Evolutionary conservation across 2,888 invertebrate genomes (phyloP).

Genomic region (Sminthurinus aureus): DNA sequence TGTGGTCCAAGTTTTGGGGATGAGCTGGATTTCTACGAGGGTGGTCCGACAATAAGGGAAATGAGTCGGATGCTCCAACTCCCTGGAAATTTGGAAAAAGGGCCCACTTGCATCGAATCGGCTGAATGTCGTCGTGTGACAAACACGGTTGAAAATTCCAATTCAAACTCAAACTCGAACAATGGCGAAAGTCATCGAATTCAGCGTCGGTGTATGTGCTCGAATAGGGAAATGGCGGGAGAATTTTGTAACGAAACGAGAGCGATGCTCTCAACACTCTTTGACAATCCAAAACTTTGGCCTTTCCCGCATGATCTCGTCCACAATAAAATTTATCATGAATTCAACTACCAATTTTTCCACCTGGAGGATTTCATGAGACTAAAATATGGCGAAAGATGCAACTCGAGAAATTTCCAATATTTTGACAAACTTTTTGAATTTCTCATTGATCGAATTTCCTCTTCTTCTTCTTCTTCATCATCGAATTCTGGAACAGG

Average conservation of each 20-base stretch:
- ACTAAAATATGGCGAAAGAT: neutral
- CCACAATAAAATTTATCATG: conserved; percentile 6
- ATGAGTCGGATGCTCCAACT: conserved; percentile 24
- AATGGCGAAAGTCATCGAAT: too few relatives aligned
- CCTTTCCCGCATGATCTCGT: conserved; percentile 6
- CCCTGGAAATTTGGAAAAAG: neutral
- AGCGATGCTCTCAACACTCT: neutral
- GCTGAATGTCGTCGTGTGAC: neutral
- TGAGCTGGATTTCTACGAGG: conserved; percentile 2
- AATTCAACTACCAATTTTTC: conserved; percentile 8
- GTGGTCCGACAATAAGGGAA: neutral
- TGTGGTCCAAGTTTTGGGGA: neutral
- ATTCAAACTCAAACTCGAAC: too few relatives aligned
- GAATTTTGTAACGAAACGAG: conserved; percentile 25
- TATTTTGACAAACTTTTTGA: neutral
- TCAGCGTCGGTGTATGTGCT: conserved; percentile 17
- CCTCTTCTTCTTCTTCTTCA: neutral
- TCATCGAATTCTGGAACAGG: too few relatives aligned
- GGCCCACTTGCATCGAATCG: conserved; percentile 1
- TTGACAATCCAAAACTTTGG: conserved; percentile 14
- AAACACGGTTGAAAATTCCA: neutral
- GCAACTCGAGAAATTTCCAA: conserved; percentile 12
- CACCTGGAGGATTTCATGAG: neutral
- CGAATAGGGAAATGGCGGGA: neutral
- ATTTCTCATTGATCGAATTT: neutral